Evolutionary conservation across 2,888 invertebrate species (phyloP).

Genomic region (Lypha dubia): DNA sequence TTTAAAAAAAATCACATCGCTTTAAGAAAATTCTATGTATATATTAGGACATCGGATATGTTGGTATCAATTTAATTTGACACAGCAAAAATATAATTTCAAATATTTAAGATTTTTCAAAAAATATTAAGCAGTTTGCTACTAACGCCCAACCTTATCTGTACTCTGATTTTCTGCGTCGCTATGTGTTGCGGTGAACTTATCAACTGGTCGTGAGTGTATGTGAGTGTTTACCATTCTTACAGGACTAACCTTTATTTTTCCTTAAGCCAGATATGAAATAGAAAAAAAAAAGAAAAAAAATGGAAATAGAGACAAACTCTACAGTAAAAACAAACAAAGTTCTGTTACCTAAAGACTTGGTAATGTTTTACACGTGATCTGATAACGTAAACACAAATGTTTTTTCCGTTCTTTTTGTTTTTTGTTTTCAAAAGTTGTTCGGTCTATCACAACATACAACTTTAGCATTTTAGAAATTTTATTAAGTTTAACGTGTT

Average conservation of each 20-base stretch:
- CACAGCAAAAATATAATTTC: too few relatives aligned
- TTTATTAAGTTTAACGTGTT: not conserved
- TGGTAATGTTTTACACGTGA: slow-evolving; percentile 71
- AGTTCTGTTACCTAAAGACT: slow-evolving; percentile 43
- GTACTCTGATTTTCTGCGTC: not conserved
- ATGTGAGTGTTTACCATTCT: not conserved
- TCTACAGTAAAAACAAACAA: not conserved
- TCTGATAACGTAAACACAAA: slow-evolving; percentile 74
- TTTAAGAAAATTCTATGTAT: too few relatives aligned
- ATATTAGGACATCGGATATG: too few relatives aligned
- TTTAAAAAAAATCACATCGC: too few relatives aligned
- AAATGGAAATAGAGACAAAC: not conserved
- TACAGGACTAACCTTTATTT: not conserved
- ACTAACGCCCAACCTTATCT: too few relatives aligned
- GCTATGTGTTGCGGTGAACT: not conserved
- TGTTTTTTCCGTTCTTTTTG: slow-evolving; percentile 45
- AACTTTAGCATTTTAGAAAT: not conserved
- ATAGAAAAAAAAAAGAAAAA: not conserved
- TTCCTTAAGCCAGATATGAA: not conserved
- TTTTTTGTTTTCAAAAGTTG: slow-evolving; percentile 28
- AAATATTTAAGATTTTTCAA: too few relatives aligned
- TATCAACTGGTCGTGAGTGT: not conserved
- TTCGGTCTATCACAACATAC: slow-evolving; percentile 6
- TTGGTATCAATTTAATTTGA: too few relatives aligned
- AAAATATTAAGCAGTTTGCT: too few relatives aligned